Evolutionary conservation across 2,797 vertebrate species (phyloP).

Genomic region (Helicolenus hilgendorfi): DNA sequence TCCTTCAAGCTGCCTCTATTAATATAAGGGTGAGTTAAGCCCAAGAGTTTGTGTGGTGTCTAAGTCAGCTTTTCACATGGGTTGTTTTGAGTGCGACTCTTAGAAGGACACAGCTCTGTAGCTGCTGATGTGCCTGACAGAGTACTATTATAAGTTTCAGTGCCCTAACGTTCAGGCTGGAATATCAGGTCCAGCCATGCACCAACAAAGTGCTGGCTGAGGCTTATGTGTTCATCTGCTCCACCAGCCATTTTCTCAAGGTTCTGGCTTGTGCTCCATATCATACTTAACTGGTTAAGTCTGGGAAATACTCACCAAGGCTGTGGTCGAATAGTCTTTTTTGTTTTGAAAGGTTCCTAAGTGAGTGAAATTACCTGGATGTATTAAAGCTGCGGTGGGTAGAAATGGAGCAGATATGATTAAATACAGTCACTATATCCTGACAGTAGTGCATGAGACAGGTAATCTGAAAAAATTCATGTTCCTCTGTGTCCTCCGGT

Average conservation of each 20-base stretch:
- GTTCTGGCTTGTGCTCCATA: not conserved
- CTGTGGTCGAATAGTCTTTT: not conserved
- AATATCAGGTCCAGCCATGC: not conserved
- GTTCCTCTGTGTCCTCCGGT: too few relatives aligned
- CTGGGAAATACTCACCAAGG: not conserved
- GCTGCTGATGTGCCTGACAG: slow-evolving; percentile 3
- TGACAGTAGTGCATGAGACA: too few relatives aligned
- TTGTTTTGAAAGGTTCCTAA: not conserved
- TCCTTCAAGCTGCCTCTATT: slow-evolving; percentile 74
- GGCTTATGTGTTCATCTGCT: not conserved
- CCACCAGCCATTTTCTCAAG: not conserved
- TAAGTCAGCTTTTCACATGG: slow-evolving; percentile 71
- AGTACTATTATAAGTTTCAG: slow-evolving; percentile 24
- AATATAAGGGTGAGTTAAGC: slow-evolving; percentile 82
- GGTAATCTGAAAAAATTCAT: too few relatives aligned
- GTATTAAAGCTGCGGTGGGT: too few relatives aligned
- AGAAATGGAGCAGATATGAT: too few relatives aligned
- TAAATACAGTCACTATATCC: too few relatives aligned
- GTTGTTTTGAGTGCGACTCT: slow-evolving; percentile 34
- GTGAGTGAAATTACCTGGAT: not conserved
- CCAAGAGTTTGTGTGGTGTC: slow-evolving; percentile 51
- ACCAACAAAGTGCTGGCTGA: not conserved
- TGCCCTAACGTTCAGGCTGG: not conserved
- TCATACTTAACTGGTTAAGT: not conserved
- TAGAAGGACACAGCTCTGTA: slow-evolving; percentile 32